These are phyloP conservation scores for Mobula hypostoma DNA, from an alignment of 2,113 vertebrate species.

Conservation along the genomic window DNA sequence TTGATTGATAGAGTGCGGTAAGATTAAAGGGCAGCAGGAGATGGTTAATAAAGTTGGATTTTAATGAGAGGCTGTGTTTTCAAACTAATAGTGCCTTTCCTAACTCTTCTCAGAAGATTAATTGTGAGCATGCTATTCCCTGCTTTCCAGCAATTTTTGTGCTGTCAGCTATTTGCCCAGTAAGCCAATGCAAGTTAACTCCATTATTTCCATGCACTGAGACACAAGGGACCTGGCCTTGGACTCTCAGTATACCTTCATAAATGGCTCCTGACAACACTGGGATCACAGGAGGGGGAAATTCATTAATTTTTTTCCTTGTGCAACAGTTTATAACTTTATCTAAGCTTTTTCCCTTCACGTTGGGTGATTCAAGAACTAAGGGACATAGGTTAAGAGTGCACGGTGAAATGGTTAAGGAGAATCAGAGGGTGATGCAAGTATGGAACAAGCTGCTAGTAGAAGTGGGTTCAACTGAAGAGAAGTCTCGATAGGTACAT, in stretches of 20 bases:
- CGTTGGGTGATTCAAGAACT: no score
- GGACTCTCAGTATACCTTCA: not conserved
- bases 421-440: no score
- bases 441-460: no score
- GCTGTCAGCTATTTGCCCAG: not conserved
- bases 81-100: not conserved
- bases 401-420: no score
- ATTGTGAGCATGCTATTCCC: not conserved
- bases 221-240: not conserved
- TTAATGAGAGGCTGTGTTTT: not conserved
- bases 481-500: no score
- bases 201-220: not conserved
- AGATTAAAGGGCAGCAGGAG: not conserved
- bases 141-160: not conserved
- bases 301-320: not conserved
- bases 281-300: not conserved
- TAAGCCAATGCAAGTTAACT: not conserved
- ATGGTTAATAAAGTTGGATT: constrained; percentile 10
- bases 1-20: not conserved
- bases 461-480: no score
- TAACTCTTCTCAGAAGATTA: not conserved
- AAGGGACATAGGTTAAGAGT: no score
- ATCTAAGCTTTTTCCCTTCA: no score
- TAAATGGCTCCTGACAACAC: not conserved
- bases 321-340: not conserved